These are phyloP conservation scores for Chloroceryle amazona DNA, from an alignment of 2,797 vertebrate species.

Conservation along the genomic window DNA sequence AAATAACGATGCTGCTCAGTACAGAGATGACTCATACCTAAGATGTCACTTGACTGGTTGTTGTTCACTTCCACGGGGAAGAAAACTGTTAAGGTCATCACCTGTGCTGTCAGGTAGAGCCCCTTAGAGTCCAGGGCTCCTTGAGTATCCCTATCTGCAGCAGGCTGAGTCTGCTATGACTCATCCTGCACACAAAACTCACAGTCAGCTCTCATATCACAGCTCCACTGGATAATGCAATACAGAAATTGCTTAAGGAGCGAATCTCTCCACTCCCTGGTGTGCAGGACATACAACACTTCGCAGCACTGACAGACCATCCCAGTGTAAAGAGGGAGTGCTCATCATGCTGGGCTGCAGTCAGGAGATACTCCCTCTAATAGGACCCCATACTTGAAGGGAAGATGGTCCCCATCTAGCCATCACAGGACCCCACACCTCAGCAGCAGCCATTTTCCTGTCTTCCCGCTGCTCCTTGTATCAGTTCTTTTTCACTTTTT, in stretches of 20 bases:
- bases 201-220: background rate
- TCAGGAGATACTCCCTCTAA: background rate
- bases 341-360: background rate
- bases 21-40: conserved; percentile 4
- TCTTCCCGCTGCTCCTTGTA: background rate
- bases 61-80: conserved; percentile 11
- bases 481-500: background rate
- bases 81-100: background rate
- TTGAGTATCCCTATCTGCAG: background rate
- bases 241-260: background rate
- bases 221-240: background rate
- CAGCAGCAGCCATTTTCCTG: background rate
- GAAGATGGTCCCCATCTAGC: background rate
- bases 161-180: background rate
- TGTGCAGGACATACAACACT: fast-evolving
- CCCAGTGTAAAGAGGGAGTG: background rate
- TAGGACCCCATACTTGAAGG: background rate
- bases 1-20: conserved; percentile 11
- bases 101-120: background rate
- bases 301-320: background rate
- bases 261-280: background rate
- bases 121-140: background rate
- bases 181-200: background rate
- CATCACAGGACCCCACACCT: background rate
- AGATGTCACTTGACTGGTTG: conserved; percentile 22